These are phyloP conservation scores for Polylopha cassiicola DNA, from an alignment of 2,888 invertebrate species.

Conservation along the genomic window DNA sequence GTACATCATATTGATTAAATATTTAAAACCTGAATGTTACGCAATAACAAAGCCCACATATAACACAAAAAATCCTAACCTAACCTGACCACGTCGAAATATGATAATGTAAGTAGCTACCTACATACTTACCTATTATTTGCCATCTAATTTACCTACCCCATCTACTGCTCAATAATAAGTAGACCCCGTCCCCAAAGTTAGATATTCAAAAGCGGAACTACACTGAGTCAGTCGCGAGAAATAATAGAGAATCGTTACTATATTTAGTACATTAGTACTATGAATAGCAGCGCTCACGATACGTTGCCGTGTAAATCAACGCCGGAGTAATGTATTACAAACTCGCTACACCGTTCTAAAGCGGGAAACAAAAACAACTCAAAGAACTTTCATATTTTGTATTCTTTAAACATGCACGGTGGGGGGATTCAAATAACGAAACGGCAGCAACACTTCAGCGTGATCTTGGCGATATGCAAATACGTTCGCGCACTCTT, in stretches of 20 bases:
- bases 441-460: conserved; percentile 3
- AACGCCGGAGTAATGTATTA: conserved; percentile 71
- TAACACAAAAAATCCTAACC: too few relatives aligned
- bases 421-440: background rate
- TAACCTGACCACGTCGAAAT: too few relatives aligned
- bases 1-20: too few relatives aligned
- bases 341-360: conserved; percentile 54
- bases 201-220: conserved; percentile 50
- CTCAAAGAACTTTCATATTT: conserved; percentile 30
- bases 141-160: too few relatives aligned
- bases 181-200: conserved; percentile 13
- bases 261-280: conserved; percentile 73
- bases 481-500: too few relatives aligned
- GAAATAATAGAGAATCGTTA: conserved; percentile 71
- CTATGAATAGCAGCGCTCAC: conserved; percentile 73
- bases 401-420: conserved; percentile 17
- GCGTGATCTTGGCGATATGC: too few relatives aligned
- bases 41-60: too few relatives aligned
- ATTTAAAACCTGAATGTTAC: too few relatives aligned
- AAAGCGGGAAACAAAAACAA: conserved; percentile 43
- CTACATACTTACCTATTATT: too few relatives aligned
- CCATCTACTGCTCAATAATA: too few relatives aligned
- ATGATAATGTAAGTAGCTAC: too few relatives aligned
- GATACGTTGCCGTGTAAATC: conserved; percentile 67
- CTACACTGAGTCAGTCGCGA: conserved; percentile 59